Base-by-base conservation (phyloP, 2,797 vertebrate genomes). In the Argyrosomus regius region DNA sequence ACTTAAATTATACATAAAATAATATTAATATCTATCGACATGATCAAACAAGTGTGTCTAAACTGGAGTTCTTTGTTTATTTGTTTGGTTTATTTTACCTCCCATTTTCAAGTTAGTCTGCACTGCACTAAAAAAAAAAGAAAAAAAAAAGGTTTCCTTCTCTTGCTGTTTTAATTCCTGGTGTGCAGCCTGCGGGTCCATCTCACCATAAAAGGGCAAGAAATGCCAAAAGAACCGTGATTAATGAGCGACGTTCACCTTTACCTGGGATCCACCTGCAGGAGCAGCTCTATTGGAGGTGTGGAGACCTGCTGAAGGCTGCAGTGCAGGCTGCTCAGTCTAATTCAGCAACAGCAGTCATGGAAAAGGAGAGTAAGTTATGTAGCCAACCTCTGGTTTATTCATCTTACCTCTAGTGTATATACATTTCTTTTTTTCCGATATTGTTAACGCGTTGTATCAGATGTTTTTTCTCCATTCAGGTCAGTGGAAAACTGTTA, bases 251-350 rank as follows among this genome's bases (percentile, higher is more conserved):
- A 61, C 76, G 60, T 81, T 92, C 87, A 92, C 89, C 87, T 94
- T 90, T 88, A 91, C 88, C 89, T 91, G 68, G 79, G 80, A 88
- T 91, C 81, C 83, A 94, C 92, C 92, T 94, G 93, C 81, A 78
- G 69, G 57, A 70, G 73, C 70, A 22, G 70, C 68, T 69, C 78
- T 64, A 45, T 72, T 87, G 74, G 73, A 80, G 84, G 77, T 80
- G 72, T 22, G 77, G 78, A 70, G 81, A 79, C 80, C 76, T 67
- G 74, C 81, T 56, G 75, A 82, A 5, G 54, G 60, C 87, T 78
- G 52, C 59, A 83, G 68, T 68, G 31, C 52, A 78, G 39, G 26
- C 49, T 74, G 56, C 75, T 82, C 69, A 24, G 39, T 45, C 67
- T 56, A 17, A 48, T 31, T 72, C 70, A 79, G 39, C 76, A 54